A percentile compares a stretch with the other conserved stretches of the same genome.
These are phyloP conservation scores for Bucorvus abyssinicus DNA, from an alignment of 2,797 vertebrate genomes.

Conservation along the genomic window DNA sequence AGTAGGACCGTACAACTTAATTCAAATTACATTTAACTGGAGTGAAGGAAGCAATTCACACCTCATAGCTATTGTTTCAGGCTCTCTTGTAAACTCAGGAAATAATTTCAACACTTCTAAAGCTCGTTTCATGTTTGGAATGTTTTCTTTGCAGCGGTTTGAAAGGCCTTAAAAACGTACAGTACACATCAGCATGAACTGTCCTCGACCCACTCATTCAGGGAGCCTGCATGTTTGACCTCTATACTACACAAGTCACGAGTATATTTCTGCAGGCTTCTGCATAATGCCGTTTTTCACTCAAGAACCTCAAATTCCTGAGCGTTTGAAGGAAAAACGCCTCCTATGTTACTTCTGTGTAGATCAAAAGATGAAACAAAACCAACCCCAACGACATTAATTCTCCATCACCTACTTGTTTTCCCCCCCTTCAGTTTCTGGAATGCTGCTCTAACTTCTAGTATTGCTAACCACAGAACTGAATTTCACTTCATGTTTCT, in stretches of 20 bases:
- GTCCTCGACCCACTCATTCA: not conserved
- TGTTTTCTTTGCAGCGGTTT: constrained; percentile 37
- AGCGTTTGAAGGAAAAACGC: not conserved
- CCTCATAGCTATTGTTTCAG: constrained; percentile 54
- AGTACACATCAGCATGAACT: not conserved
- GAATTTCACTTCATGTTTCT: not conserved
- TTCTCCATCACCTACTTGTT: not conserved
- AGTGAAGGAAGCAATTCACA: constrained; percentile 62
- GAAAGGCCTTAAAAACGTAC: constrained; percentile 4
- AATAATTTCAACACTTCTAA: constrained; percentile 61
- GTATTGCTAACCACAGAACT: not conserved
- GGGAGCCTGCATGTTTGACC: not conserved
- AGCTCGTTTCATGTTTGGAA: constrained; percentile 22
- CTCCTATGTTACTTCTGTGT: not conserved
- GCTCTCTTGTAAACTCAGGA: constrained; percentile 35
- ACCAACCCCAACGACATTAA: not conserved
- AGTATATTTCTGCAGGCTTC: not conserved
- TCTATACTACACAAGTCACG: not conserved
- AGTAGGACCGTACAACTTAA: not conserved
- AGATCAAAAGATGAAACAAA: not conserved
- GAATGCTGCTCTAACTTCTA: not conserved
- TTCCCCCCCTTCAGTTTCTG: not conserved
- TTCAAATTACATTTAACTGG: constrained; percentile 22
- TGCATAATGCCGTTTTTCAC: not conserved
- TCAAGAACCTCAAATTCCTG: not conserved